Evolutionary conservation across 1,140 invertebrate species (phyloP).

Genomic region (Heliconius himera): DNA sequence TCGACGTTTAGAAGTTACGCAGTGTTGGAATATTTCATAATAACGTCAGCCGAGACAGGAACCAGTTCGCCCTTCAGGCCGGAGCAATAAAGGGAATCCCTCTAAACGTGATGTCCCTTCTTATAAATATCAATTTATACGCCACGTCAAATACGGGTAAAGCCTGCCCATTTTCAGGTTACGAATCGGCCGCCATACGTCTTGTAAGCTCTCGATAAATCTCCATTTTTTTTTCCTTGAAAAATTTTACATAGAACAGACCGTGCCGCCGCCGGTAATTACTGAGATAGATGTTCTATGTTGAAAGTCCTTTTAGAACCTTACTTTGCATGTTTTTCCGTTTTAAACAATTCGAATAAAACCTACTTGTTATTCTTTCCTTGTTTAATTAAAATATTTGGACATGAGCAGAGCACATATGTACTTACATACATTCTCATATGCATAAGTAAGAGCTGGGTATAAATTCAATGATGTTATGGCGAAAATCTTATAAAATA

Average conservation of each 20-base stretch:
- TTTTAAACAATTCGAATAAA: constrained; percentile 28
- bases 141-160: constrained; percentile 70
- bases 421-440: constrained; percentile 14
- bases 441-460: constrained; percentile 24
- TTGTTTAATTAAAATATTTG: constrained; percentile 32
- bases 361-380: constrained; percentile 19
- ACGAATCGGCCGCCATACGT: constrained; percentile 64
- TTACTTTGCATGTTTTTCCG: constrained; percentile 37
- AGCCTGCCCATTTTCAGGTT: constrained; percentile 69
- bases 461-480: constrained; percentile 34
- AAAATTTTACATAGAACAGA: constrained; percentile 61
- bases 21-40: constrained; percentile 76
- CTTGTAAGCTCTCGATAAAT: constrained; percentile 54
- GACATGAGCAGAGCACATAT: constrained; percentile 16
- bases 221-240: constrained; percentile 67
- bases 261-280: constrained; percentile 39
- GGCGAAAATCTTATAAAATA: constrained; percentile 33
- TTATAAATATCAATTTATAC: constrained; percentile 82
- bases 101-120: constrained; percentile 73
- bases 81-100: constrained; percentile 79
- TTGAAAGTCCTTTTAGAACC: constrained; percentile 35
- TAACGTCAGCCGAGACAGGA: constrained; percentile 73
- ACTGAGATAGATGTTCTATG: constrained; percentile 39
- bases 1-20: constrained; percentile 76
- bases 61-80: constrained; percentile 60